Conservation (phyloP, 2,113 vertebrate genomes). For the chimpanzee (Pan troglodytes) region NHGRI_mPanTro3-v2.1_pri NC_072410.2:55238001-55238500, state of each 20-base stretch:
- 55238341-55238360: not conserved
- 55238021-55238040: too few species aligned
- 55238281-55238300: not conserved
- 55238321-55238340: not conserved
- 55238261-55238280: not conserved
- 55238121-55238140: not conserved
- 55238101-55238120: too few species aligned
- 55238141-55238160: not conserved
- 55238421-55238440: not conserved
- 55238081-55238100: too few species aligned
- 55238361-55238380: not conserved
- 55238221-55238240: not conserved
- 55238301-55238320: not conserved
- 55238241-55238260: not conserved
- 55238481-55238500: constrained; percentile 15
- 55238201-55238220: not conserved
- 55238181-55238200: not conserved
- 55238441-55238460: not conserved
- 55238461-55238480: not conserved
- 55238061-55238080: too few species aligned
- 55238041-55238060: too few species aligned
- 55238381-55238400: not conserved
- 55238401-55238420: not conserved
- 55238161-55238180: not conserved
- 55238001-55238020: too few species aligned